phyloP scores from a whole-genome alignment of 2,797 vertebrate genomes.

The Naso thynnoides region DNA sequence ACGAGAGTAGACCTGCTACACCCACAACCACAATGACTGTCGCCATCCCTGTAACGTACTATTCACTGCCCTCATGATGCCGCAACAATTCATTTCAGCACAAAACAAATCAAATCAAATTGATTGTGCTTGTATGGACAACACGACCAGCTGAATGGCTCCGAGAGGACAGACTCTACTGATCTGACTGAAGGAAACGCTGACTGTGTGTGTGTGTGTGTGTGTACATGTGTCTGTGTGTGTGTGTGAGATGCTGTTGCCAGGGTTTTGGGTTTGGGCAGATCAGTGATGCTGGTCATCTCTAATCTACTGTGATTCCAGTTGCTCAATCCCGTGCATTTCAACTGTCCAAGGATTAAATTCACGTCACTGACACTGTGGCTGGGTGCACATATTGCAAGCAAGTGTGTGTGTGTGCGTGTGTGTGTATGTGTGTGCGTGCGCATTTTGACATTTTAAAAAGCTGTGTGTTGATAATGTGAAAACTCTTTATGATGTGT shows the following conservation, averaged over 20 bases:
- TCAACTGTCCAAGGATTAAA: conserved; percentile 77
- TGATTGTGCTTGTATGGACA: conserved; percentile 61
- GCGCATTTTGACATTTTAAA: conserved; percentile 70
- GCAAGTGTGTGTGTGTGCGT: conserved; percentile 16
- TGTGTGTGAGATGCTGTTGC: conserved; percentile 22
- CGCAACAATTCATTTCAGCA: conserved; percentile 55
- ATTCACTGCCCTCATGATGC: conserved; percentile 39
- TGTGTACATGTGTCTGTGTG: not conserved
- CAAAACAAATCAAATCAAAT: conserved; percentile 64
- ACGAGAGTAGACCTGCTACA: conserved; percentile 51
- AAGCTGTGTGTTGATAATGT: conserved; percentile 57
- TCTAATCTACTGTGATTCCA: conserved; percentile 73
- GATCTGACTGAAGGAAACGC: conserved; percentile 42
- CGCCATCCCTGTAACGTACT: conserved; percentile 44
- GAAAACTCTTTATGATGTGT: conserved; percentile 59
- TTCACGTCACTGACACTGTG: conserved; percentile 65
- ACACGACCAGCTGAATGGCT: conserved; percentile 25
- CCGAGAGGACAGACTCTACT: conserved; percentile 14
- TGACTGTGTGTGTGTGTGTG: conserved; percentile 11
- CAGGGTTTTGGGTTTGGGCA: conserved; percentile 44
- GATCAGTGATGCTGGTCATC: conserved; percentile 60
- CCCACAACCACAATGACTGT: conserved; percentile 45
- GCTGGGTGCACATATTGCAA: conserved; percentile 3
- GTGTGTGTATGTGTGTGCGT: conserved; percentile 14
- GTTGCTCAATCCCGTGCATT: conserved; percentile 61